Conservation (phyloP, 1,140 invertebrate species). For the Sycophila sp. region DNA sequence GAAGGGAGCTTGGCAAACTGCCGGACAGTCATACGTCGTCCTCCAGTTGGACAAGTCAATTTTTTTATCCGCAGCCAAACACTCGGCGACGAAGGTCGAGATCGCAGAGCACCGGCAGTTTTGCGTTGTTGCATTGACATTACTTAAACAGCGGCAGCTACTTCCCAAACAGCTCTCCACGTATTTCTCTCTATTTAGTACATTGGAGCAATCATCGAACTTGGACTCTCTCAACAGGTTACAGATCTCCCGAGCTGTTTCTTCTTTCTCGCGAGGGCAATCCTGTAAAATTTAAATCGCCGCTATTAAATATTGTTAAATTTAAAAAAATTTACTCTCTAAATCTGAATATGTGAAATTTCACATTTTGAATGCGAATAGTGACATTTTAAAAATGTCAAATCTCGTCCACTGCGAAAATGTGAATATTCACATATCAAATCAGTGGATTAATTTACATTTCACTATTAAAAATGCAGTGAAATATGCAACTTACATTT, state of each 20-base stretch:
- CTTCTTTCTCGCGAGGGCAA: conserved; percentile 70
- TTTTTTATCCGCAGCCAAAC: conserved; percentile 71
- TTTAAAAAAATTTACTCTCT: background rate
- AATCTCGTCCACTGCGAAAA: too few species aligned
- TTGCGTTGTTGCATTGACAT: conserved; percentile 61
- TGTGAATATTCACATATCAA: too few species aligned
- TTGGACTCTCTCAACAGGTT: conserved; percentile 65
- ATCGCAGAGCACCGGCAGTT: conserved; percentile 77
- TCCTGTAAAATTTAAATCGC: conserved; percentile 45
- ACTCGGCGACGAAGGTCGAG: conserved; percentile 77
- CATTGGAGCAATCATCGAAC: conserved; percentile 70
- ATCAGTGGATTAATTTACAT: too few species aligned
- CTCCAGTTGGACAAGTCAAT: conserved; percentile 78
- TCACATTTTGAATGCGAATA: too few species aligned
- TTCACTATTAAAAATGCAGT: too few species aligned
- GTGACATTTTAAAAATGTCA: too few species aligned
- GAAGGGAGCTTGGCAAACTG: conserved; percentile 75
- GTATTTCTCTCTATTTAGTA: conserved; percentile 74
- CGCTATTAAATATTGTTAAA: background rate
- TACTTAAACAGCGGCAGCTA: conserved; percentile 74
- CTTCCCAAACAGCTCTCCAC: conserved; percentile 78
- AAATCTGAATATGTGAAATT: too few species aligned
- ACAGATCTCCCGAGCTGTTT: conserved; percentile 73
- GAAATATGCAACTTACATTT: too few species aligned
- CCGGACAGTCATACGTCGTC: conserved; percentile 74